Conservation (phyloP, 1,140 invertebrate species). For the Hyles euphorbiae region DNA sequence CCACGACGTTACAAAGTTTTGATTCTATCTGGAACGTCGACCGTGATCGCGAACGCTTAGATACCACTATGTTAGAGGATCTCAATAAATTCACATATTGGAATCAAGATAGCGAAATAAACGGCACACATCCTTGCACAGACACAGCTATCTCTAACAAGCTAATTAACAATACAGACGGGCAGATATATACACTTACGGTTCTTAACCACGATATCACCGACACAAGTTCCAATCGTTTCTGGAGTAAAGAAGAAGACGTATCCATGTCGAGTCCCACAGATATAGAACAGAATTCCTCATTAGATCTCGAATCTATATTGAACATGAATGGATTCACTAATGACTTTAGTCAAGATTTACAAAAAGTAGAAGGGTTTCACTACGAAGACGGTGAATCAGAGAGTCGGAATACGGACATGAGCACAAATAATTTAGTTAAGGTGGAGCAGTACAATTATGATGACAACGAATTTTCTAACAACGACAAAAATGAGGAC, state of each 20-base stretch:
- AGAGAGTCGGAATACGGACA: constrained; percentile 78
- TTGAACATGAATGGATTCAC: constrained; percentile 79
- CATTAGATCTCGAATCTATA: constrained; percentile 80
- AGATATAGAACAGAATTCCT: constrained; percentile 75
- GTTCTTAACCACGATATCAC: constrained; percentile 80
- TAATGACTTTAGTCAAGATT: constrained; percentile 71
- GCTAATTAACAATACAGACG: constrained; percentile 75
- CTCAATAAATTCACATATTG: constrained; percentile 86
- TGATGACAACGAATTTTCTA: constrained; percentile 81
- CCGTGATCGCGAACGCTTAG: constrained; percentile 81
- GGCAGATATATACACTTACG: constrained; percentile 81
- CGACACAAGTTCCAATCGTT: constrained; percentile 72
- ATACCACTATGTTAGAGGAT: constrained; percentile 85
- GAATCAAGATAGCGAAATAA: constrained; percentile 79
- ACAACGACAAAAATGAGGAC: constrained; percentile 80
- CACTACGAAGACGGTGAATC: constrained; percentile 78
- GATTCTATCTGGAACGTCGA: constrained; percentile 84
- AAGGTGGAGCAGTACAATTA: constrained; percentile 81
- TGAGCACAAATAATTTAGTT: constrained; percentile 77
- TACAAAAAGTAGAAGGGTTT: constrained; percentile 78
- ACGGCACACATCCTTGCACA: constrained; percentile 66
- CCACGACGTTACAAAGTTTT: constrained; percentile 72
- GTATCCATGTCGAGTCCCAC: constrained; percentile 77
- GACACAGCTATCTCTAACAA: constrained; percentile 71
- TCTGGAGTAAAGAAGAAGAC: constrained; percentile 74